A percentile compares a stretch with the other conserved stretches of the same genome.
Conservation (phyloP, 2,797 vertebrate genomes). For the Octomys mimax region DNA sequence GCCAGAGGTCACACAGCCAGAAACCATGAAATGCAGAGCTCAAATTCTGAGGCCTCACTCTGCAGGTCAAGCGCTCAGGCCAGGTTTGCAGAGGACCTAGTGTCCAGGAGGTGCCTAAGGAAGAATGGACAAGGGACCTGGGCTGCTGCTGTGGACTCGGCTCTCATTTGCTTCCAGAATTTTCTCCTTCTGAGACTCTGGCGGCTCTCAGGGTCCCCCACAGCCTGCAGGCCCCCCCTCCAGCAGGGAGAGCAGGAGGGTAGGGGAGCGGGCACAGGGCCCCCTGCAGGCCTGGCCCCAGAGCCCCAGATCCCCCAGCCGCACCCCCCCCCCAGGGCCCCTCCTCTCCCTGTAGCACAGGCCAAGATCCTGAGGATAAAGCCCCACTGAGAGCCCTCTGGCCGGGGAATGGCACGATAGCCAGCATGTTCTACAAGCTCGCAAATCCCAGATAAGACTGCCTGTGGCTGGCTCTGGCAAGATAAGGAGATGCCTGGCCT, state of each 20-base stretch:
- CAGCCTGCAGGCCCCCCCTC: not conserved
- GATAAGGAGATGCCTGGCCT: constrained; percentile 61
- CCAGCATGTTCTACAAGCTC: constrained; percentile 76
- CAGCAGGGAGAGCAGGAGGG: too few relatives aligned
- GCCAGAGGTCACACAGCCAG: not conserved
- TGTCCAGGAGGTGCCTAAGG: not conserved
- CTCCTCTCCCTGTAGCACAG: not conserved
- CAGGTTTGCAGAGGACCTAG: not conserved
- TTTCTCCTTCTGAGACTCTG: not conserved
- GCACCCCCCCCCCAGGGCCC: fast-evolving
- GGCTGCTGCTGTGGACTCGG: too few relatives aligned
- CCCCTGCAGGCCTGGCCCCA: fast-evolving
- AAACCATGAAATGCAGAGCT: not conserved
- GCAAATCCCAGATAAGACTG: constrained; percentile 65
- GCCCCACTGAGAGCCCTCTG: not conserved
- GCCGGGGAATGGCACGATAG: constrained; percentile 67
- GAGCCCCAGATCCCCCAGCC: not conserved
- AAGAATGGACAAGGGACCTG: fast-evolving
- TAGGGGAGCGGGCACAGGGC: fast-evolving
- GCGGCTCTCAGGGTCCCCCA: not conserved
- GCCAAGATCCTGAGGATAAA: not conserved
- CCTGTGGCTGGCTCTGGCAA: constrained; percentile 26
- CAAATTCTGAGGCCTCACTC: not conserved
- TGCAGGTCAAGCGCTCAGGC: not conserved
- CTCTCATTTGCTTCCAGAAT: not conserved